These are phyloP conservation scores for Penaeus japonicus DNA, from an alignment of 1,140 invertebrate species.

Conservation along the genomic window DNA sequence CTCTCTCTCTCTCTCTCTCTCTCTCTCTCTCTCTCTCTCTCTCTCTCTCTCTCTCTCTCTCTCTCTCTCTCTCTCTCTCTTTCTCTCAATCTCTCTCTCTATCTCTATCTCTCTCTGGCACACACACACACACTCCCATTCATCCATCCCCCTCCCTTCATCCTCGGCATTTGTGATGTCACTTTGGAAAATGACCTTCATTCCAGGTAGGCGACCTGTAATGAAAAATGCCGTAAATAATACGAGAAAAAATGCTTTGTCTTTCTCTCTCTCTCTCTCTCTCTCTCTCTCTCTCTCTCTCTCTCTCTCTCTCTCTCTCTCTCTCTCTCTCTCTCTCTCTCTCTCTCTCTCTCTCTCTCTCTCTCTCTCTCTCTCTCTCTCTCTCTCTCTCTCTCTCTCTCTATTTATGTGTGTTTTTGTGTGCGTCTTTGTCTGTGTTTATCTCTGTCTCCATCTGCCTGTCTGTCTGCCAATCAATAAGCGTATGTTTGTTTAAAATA, in stretches of 20 bases:
- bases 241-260: no score
- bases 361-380: neutral
- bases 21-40: neutral
- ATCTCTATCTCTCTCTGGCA: neutral
- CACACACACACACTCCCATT: neutral
- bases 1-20: no score
- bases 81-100: neutral
- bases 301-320: neutral
- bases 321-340: neutral
- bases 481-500: no score
- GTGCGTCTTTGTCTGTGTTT: neutral
- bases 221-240: no score
- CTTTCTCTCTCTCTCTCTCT: neutral
- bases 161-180: no score
- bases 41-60: neutral
- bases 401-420: neutral
- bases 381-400: neutral
- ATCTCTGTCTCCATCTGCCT: neutral
- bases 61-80: neutral
- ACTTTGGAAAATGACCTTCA: no score
- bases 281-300: neutral
- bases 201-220: no score
- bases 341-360: no score
- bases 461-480: no score
- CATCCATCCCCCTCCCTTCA: neutral